Base-by-base conservation (phyloP, 2,113 vertebrate genomes). In the Fregata magnificens region DNA sequence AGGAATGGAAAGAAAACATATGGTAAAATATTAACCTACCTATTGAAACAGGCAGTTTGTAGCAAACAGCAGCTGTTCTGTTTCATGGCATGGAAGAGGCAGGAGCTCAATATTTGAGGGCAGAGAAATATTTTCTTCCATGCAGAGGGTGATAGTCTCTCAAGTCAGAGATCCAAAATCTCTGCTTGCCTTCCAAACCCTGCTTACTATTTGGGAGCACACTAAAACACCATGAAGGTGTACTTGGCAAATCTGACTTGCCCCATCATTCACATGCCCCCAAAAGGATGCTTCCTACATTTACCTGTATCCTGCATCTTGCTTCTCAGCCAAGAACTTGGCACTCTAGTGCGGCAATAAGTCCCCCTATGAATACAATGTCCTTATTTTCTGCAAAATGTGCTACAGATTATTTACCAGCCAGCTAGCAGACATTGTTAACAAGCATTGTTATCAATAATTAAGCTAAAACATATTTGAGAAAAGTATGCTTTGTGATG, bases 31-130 rank as follows among this genome's bases (percentile, higher is more conserved):
- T 71, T 94, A 96, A 87, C 76, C 49, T 96, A 77, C 56, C 38
- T 90, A 29, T 85, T 87, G 93, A 96, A 97, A 91, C 61, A 87
- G 82, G 66, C 93, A 77, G 78, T 80, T 86, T 88, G 70, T 81
- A 93, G 94, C 92, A 96, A 97, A 96, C 89, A 96, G 69, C 96
- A 96, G 89, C 86, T 95, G 90, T 86, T 96, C 81, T 86, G 28
- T 92, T 95, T 82, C 45, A 44, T 86, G 73, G 77, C 70, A 50
- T 66, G 62, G 76, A 95, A 96, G 67, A 89, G 82, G 83, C 73
- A 85, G 85, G 34, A 95, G 73, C 84, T 89, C 32, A 71, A 18
- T 85, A 82, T 91, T 70, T 85, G 84, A 74, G 49, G 71, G 69
- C 19, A 21, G 82, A 92, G 90, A 90, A 92, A 50, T 81, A 38